phyloP scores from a whole-genome alignment of 2,113 vertebrate species.

The Myrmophylax atrothorax region DNA sequence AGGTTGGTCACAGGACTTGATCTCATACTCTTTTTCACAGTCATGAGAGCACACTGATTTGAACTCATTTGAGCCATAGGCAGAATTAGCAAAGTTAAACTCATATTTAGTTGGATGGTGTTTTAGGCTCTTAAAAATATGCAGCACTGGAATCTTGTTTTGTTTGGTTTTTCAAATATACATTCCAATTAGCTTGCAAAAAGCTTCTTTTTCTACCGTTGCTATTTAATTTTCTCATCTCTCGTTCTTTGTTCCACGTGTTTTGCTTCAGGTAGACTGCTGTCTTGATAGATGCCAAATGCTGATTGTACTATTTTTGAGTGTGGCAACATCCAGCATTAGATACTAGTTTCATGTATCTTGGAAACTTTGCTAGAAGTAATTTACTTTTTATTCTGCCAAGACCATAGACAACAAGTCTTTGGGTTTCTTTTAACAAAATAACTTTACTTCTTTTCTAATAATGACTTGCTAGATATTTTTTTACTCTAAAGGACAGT shows the following conservation, averaged over 20 bases:
- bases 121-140: neutral
- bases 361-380: slow-evolving; percentile 36
- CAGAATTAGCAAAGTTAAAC: neutral
- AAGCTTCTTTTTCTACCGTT: neutral
- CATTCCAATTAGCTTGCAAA: neutral
- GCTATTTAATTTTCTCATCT: neutral
- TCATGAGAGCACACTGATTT: neutral
- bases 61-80: neutral
- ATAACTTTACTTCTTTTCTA: neutral
- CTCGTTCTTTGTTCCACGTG: neutral
- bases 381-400: neutral
- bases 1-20: neutral
- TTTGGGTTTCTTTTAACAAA: neutral
- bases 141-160: neutral
- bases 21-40: neutral
- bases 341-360: neutral
- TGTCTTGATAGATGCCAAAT: neutral
- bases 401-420: neutral
- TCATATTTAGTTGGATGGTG: neutral
- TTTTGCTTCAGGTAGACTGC: neutral
- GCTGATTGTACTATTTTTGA: neutral
- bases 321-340: neutral
- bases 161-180: neutral
- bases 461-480: neutral
- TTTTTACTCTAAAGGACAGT: neutral